These are phyloP conservation scores for Spizaetus ornatus DNA, from an alignment of 2,113 vertebrate species.

Conservation along the genomic window DNA sequence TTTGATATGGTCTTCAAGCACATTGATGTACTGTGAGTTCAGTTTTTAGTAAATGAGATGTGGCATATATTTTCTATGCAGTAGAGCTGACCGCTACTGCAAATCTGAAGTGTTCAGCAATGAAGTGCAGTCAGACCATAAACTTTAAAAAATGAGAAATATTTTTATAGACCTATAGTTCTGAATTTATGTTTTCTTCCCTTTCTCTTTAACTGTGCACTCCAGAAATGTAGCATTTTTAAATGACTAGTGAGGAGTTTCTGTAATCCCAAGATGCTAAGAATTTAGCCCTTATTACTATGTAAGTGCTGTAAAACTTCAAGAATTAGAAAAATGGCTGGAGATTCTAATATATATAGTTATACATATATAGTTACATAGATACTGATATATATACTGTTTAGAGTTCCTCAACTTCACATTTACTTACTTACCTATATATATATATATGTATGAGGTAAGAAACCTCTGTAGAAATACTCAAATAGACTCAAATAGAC, in stretches of 20 bases:
- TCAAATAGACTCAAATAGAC: not conserved
- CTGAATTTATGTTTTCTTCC: not conserved
- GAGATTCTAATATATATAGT: not conserved
- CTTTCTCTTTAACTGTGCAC: not conserved
- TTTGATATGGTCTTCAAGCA: not conserved
- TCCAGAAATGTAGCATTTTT: not conserved
- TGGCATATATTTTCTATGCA: not conserved
- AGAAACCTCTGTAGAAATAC: not conserved
- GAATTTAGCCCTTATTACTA: not conserved
- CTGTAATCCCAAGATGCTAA: not conserved
- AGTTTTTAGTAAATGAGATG: not conserved
- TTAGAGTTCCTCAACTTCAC: not conserved
- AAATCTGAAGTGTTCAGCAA: not conserved
- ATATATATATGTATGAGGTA: too few species aligned
- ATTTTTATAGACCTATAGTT: not conserved
- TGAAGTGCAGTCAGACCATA: not conserved
- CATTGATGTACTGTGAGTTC: not conserved
- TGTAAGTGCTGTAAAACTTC: not conserved
- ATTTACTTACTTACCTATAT: not conserved
- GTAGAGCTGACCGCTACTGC: not conserved
- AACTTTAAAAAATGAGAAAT: not conserved
- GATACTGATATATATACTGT: fast-evolving
- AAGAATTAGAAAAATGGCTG: not conserved
- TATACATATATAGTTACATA: not conserved
- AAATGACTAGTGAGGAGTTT: not conserved